Percentiles rank a stretch among this genome's conserved stretches.
phyloP scores from a whole-genome alignment of 2,113 vertebrate genomes.

The Turnix velox region DNA sequence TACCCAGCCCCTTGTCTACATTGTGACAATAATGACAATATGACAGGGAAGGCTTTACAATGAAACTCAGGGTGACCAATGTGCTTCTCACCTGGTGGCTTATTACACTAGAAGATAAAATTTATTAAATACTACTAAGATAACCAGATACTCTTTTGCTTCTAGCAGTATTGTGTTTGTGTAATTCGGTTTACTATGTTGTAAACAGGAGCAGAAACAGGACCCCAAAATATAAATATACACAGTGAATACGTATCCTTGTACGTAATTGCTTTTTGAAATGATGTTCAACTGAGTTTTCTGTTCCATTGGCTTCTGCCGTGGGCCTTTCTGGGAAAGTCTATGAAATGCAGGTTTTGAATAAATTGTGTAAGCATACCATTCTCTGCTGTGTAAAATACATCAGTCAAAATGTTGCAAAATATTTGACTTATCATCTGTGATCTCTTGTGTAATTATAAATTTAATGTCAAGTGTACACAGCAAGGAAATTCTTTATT shows the following conservation, averaged over 20 bases:
- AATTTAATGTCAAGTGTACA: conserved; percentile 36
- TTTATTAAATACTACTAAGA: background rate
- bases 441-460: conserved; percentile 46
- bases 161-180: background rate
- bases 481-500: conserved; percentile 66
- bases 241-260: background rate
- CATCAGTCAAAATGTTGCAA: background rate
- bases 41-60: background rate
- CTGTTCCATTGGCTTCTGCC: background rate
- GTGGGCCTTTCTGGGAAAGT: background rate
- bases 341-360: background rate
- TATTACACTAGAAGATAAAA: background rate
- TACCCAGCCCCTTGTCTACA: too few relatives aligned
- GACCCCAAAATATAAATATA: background rate
- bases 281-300: background rate
- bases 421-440: conserved; percentile 23
- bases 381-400: background rate
- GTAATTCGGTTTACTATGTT: background rate
- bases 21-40: too few relatives aligned
- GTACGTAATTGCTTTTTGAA: background rate
- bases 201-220: background rate
- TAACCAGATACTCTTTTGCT: background rate
- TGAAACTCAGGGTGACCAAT: background rate
- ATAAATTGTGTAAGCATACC: background rate
- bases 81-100: background rate